phyloP scores from a whole-genome alignment of 2,113 vertebrate species.

The Atlantisia rogersi region DNA sequence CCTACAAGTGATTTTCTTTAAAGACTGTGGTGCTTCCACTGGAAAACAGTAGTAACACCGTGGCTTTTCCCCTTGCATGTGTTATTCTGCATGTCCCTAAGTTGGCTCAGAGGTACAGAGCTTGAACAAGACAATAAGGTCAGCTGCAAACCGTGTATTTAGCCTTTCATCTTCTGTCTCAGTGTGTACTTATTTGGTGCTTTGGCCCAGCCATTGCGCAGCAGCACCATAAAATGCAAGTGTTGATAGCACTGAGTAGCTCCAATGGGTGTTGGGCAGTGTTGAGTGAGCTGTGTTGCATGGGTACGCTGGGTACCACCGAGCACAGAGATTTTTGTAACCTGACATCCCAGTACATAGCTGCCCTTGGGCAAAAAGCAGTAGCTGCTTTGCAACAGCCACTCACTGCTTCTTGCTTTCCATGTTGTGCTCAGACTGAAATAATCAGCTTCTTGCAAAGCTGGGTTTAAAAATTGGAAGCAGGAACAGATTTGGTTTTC shows the following conservation, averaged over 20 bases:
- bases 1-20: not conserved
- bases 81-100: not conserved
- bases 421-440: not conserved
- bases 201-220: not conserved
- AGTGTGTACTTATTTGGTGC: not conserved
- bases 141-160: not conserved
- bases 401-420: not conserved
- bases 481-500: not conserved
- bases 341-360: not conserved
- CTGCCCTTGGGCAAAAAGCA: not conserved
- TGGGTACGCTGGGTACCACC: not conserved
- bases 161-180: not conserved
- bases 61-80: not conserved
- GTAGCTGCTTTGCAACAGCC: not conserved
- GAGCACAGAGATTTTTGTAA: not conserved
- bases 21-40: not conserved
- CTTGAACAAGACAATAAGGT: not conserved
- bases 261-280: not conserved
- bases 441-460: not conserved
- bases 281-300: not conserved
- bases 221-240: not conserved
- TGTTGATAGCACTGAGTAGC: not conserved
- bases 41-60: not conserved
- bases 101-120: constrained; percentile 22
- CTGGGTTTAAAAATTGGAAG: not conserved